A percentile compares a stretch with the other conserved stretches of the same genome.
These are phyloP conservation scores for Jacana jacana DNA, from an alignment of 2,113 vertebrate species.

Conservation along the genomic window DNA sequence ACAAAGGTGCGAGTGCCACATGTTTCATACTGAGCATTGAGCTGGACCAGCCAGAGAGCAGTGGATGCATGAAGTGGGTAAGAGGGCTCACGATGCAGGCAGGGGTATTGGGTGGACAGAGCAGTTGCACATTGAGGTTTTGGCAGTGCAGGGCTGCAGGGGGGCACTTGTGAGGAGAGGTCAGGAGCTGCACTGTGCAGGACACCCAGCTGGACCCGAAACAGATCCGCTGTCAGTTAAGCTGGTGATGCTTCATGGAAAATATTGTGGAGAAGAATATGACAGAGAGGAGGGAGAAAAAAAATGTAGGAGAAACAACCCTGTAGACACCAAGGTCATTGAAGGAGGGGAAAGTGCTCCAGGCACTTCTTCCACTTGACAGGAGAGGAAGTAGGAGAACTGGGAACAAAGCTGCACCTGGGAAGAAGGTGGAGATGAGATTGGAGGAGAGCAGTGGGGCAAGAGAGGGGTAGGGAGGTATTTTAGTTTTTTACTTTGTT, in stretches of 20 bases:
- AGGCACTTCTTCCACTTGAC: not conserved
- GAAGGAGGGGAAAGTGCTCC: not conserved
- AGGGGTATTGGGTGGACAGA: not conserved
- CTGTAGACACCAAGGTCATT: not conserved
- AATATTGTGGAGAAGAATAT: not conserved
- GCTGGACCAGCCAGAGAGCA: not conserved
- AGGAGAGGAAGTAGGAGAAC: not conserved
- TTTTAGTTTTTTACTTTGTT: not conserved
- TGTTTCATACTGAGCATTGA: not conserved
- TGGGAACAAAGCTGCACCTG: not conserved
- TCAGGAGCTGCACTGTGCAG: not conserved
- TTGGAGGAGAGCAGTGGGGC: no score
- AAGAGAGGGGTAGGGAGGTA: not conserved
- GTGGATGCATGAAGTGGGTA: rapidly evolving
- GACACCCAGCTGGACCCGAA: not conserved
- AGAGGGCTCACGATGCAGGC: not conserved
- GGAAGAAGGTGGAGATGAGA: not conserved
- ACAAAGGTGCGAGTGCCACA: not conserved
- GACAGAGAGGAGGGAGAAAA: not conserved
- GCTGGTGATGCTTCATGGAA: not conserved
- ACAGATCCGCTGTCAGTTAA: not conserved
- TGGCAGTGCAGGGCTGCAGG: not conserved
- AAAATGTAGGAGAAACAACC: not conserved
- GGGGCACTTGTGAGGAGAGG: not conserved
- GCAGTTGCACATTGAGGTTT: rapidly evolving